Evolutionary conservation across 2,113 vertebrate species (phyloP).

Genomic region (Myotis yumanensis): DNA sequence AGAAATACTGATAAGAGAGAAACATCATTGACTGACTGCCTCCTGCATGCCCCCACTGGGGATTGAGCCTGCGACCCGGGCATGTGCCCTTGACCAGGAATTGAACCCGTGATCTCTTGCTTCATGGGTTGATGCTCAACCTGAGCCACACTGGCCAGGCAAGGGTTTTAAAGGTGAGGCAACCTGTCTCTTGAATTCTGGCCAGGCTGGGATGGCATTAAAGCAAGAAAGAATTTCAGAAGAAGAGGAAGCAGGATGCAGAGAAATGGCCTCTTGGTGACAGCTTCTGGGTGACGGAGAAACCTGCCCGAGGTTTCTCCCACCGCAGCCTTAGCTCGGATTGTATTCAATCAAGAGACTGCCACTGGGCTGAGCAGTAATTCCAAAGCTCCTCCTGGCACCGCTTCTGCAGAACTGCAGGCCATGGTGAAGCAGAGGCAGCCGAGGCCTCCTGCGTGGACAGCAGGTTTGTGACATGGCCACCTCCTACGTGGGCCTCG

Average conservation of each 20-base stretch:
- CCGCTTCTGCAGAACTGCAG: neutral
- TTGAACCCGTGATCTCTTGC: too few relatives aligned
- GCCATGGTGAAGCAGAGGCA: neutral
- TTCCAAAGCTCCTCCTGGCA: neutral
- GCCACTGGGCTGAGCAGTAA: neutral
- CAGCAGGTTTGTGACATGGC: neutral
- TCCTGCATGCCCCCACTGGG: too few relatives aligned
- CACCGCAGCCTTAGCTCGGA: neutral
- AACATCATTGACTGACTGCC: too few relatives aligned
- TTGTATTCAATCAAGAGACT: neutral
- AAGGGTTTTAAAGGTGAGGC: neutral
- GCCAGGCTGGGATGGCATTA: neutral
- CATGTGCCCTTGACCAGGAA: too few relatives aligned
- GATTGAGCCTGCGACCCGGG: too few relatives aligned
- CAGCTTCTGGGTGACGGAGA: neutral
- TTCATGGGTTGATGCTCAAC: too few relatives aligned
- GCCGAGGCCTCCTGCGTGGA: rapidly evolving
- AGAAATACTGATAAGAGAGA: too few relatives aligned
- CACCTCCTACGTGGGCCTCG: too few relatives aligned
- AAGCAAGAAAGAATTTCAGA: neutral
- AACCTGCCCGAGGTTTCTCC: neutral
- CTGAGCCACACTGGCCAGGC: too few relatives aligned
- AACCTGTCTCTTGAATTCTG: neutral
- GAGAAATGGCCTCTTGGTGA: neutral
- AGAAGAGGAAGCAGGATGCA: neutral